A percentile compares a stretch with the other conserved stretches of the same genome.
These are phyloP conservation scores for Mugil cephalus DNA, from an alignment of 2,113 vertebrate species.

Conservation along the genomic window DNA sequence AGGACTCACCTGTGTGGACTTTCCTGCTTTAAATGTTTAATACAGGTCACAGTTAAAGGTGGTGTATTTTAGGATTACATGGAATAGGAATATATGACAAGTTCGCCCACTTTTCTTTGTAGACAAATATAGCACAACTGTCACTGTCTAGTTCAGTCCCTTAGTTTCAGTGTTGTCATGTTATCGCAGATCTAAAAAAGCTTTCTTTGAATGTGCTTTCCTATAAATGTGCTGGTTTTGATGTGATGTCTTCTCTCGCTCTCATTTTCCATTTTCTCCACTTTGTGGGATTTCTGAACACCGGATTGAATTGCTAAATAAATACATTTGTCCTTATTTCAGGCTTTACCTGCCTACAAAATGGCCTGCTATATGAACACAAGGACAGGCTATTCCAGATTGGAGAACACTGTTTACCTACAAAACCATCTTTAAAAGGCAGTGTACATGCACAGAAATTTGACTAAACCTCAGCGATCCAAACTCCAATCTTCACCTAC, in stretches of 20 bases:
- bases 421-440: too few relatives aligned
- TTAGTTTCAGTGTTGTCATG: constrained; percentile 37
- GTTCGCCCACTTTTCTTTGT: background rate
- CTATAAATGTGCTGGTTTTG: constrained; percentile 24
- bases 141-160: constrained; percentile 15
- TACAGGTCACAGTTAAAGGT: background rate
- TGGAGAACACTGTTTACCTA: background rate
- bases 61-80: constrained; percentile 1
- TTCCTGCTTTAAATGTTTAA: background rate
- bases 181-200: constrained; percentile 26
- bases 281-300: constrained; percentile 5
- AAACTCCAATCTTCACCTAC: background rate
- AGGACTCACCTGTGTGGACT: background rate
- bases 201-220: constrained; percentile 42
- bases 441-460: too few relatives aligned
- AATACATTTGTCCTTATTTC: background rate
- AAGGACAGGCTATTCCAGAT: background rate
- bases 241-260: constrained; percentile 43
- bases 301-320: constrained; percentile 1
- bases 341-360: background rate
- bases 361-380: background rate
- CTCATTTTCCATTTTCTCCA: constrained; percentile 39
- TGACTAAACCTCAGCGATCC: background rate
- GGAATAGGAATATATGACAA: background rate
- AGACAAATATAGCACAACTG: constrained; percentile 25